A percentile compares a stretch with the other conserved stretches of the same genome.
Evolutionary conservation across 2,888 invertebrate genomes (phyloP).

Genomic region (Chrysina gloriosa): DNA sequence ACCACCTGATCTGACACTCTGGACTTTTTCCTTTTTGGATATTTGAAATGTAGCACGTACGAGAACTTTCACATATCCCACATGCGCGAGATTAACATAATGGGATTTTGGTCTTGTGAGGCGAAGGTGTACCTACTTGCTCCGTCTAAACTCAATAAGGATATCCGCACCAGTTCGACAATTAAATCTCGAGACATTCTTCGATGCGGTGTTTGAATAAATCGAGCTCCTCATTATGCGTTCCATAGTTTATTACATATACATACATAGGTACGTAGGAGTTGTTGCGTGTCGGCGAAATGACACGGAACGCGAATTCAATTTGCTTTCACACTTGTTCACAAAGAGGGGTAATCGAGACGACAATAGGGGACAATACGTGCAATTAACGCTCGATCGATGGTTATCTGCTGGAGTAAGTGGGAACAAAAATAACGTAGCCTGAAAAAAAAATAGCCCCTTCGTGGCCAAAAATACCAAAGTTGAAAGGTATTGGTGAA

Average conservation of each 20-base stretch:
- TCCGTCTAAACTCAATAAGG: neutral
- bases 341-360: neutral
- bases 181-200: neutral
- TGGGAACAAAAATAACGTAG: neutral
- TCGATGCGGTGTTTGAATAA: neutral
- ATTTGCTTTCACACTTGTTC: slow-evolving; percentile 3
- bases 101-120: neutral
- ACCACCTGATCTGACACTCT: no score
- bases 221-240: neutral
- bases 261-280: no score
- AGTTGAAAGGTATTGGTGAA: no score
- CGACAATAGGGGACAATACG: no score
- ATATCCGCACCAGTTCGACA: neutral
- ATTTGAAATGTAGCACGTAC: no score
- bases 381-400: neutral
- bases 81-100: neutral
- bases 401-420: neutral
- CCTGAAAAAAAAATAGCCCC: no score
- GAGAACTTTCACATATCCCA: neutral
- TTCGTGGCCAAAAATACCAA: no score
- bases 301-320: neutral
- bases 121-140: no score
- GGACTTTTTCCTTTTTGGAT: no score
- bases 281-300: neutral
- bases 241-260: neutral